Evolutionary conservation across 2,113 vertebrate genomes (phyloP), one percentile per base, ranked within the genome.

Genomic region (Dasypus novemcinctus): DNA sequence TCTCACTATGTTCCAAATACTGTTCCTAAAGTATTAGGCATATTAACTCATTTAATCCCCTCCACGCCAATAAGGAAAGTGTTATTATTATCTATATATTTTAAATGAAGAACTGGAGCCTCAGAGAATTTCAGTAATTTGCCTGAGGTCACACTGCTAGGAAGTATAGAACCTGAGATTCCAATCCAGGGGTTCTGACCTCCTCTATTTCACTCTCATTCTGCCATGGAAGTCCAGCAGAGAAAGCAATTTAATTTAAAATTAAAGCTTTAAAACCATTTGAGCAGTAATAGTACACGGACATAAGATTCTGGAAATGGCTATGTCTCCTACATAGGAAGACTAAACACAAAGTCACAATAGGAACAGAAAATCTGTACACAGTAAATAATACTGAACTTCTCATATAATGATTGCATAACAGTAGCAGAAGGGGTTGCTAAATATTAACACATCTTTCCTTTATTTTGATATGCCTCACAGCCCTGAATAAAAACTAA

Each of bases 401-500:
- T 78, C 31, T 89, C 43, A 36, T 61, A 36, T 76, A 17, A 43
- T 21, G 15, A 89, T 31, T 54, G 13, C 12, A 49, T 20, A 33
- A 71, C 13, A 75, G 21, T 27, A 54, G 59, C 7, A 14, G 23
- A 84, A 80, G 46, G 25, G 33, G 52, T 87, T 83, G 63, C 29
- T 61, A 89, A 86, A 71, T 54, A 23, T 81, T 68, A 66, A 46
- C n/a, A 81, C 81, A 49, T 82, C 6, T 63, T 80, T 69, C 43
- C n/a, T 72, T 91, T 5, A 46, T 86, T 86, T 81, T 80, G 63
- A 87, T 57, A n/a, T 52, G 25, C 81, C 36, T 83, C n/a, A 38
- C 43, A 79, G 23, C 78, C 27, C 82, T 68, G 61, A 88, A 75
- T 63, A 95, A 93, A 94, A 90, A 75, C 18, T 49, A 88, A 96